These are phyloP conservation scores for Zootoca vivipara DNA, from an alignment of 2,113 vertebrate genomes.

Conservation along the genomic window DNA sequence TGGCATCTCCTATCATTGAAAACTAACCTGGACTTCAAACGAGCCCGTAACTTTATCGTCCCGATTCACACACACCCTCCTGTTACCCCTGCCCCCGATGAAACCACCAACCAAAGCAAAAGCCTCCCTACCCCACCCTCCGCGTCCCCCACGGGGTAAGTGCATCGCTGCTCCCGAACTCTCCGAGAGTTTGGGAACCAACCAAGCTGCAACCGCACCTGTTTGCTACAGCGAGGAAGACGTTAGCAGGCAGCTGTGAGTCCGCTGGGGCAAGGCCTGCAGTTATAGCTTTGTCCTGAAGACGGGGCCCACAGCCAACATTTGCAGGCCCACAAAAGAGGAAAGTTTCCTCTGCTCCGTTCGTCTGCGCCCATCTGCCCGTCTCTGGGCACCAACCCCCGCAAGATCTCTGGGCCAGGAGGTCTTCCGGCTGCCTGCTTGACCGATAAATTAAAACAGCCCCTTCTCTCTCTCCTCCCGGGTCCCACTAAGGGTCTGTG, in stretches of 20 bases:
- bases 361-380: neutral
- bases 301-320: neutral
- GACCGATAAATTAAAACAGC: neutral
- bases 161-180: neutral
- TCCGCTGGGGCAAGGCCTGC: neutral
- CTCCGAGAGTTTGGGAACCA: too few relatives aligned
- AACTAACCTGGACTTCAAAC: too few relatives aligned
- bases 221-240: neutral
- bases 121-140: neutral
- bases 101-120: neutral
- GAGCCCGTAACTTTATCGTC: neutral
- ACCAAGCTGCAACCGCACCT: rapidly evolving
- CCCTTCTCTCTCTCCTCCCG: neutral
- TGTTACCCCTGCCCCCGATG: neutral
- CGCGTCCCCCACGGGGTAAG: neutral
- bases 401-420: too few relatives aligned
- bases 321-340: too few relatives aligned
- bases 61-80: neutral
- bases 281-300: neutral
- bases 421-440: neutral
- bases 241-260: too few relatives aligned
- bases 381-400: too few relatives aligned
- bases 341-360: neutral
- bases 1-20: neutral
- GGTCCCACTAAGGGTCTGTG: neutral